A percentile compares a stretch with the other conserved stretches of the same genome.
Evolutionary conservation across 30 jellyfish, hydroid and myxozoan genomes (phyloP).

Genomic region (Cassiopea xamachana): DNA sequence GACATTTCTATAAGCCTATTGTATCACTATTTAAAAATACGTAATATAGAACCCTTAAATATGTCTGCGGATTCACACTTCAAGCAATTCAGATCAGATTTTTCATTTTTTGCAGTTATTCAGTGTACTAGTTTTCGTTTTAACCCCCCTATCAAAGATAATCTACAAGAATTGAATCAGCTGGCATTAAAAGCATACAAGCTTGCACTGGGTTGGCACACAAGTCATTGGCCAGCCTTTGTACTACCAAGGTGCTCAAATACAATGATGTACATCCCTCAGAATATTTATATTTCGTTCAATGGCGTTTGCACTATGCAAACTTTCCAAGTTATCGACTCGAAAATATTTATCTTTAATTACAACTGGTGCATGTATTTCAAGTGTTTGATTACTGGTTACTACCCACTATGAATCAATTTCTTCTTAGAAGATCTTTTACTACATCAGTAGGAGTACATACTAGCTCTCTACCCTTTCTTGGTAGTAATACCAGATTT

Average conservation of each 20-base stretch:
- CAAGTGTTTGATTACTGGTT: slow-evolving; percentile 39
- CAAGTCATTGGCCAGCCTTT: slow-evolving; percentile 1
- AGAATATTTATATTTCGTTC: slow-evolving; percentile 6
- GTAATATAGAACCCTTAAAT: too few relatives aligned
- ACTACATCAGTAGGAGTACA: too few relatives aligned
- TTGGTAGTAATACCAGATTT: too few relatives aligned
- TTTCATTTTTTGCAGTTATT: too few relatives aligned
- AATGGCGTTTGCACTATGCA: neutral
- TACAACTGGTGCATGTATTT: neutral
- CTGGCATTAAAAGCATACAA: neutral
- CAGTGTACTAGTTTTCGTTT: too few relatives aligned
- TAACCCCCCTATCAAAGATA: neutral
- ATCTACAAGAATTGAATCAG: neutral
- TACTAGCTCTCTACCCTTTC: neutral
- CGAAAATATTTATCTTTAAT: slow-evolving; percentile 5
- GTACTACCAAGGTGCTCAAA: slow-evolving; percentile 21
- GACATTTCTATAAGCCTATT: too few relatives aligned
- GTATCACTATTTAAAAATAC: too few relatives aligned
- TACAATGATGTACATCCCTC: neutral
- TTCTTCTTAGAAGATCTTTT: neutral
- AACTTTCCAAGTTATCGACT: slow-evolving; percentile 21
- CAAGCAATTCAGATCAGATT: too few relatives aligned
- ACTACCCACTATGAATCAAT: slow-evolving; percentile 9
- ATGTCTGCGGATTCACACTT: too few relatives aligned
- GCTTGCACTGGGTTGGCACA: neutral